Evolutionary conservation across 1,140 invertebrate genomes (phyloP).

Genomic region (Drosophila equinoxialis): DNA sequence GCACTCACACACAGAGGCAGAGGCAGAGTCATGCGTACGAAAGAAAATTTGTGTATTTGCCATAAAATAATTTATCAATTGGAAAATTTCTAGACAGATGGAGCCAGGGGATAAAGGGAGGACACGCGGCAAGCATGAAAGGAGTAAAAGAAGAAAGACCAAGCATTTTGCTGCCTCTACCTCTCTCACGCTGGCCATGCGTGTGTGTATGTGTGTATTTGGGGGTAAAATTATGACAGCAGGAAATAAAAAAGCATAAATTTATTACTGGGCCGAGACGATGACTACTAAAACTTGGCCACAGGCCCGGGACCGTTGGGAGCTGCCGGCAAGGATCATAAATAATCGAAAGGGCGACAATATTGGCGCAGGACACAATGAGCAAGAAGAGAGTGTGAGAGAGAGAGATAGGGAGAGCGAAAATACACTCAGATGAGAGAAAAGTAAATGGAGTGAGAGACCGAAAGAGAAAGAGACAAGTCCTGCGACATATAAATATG

Average conservation of each 20-base stretch:
- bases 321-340: constrained; percentile 75
- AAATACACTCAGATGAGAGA: background rate
- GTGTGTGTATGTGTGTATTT: constrained; percentile 59
- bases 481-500: constrained; percentile 65
- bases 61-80: constrained; percentile 83
- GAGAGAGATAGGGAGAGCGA: background rate
- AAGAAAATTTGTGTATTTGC: constrained; percentile 80
- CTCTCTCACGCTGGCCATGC: constrained; percentile 18
- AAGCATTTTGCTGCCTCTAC: constrained; percentile 59
- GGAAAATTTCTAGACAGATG: constrained; percentile 72
- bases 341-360: constrained; percentile 80
- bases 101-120: background rate
- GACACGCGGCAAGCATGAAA: background rate
- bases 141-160: constrained; percentile 53
- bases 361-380: constrained; percentile 71
- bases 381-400: constrained; percentile 12
- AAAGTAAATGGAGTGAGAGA: background rate
- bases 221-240: constrained; percentile 82
- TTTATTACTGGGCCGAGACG: constrained; percentile 77
- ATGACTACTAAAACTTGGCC: constrained; percentile 82
- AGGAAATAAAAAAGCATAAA: constrained; percentile 82
- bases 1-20: constrained; percentile 28
- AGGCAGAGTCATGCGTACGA: constrained; percentile 60
- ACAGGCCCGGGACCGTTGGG: constrained; percentile 78
- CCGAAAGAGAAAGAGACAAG: constrained; percentile 3